Conservation (phyloP, 2,888 invertebrate genomes). For the Protodeltote pygarga region DNA sequence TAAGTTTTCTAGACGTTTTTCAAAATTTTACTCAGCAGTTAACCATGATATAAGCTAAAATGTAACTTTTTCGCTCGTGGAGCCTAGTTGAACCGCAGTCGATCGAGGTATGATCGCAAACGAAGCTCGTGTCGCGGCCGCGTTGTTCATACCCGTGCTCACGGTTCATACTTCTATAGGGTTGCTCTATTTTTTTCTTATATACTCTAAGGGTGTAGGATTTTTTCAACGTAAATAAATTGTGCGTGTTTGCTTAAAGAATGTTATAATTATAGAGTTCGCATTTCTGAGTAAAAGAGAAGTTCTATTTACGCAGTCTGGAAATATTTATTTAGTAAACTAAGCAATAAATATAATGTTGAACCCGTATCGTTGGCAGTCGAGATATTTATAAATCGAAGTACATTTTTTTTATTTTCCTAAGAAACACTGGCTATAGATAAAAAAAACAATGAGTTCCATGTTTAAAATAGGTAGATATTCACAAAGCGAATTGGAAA, state of each 20-base stretch:
- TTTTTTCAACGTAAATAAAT: constrained; percentile 12
- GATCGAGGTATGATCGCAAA: too few relatives aligned
- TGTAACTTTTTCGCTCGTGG: too few relatives aligned
- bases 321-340: constrained; percentile 16
- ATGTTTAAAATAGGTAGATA: constrained; percentile 33
- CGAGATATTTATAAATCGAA: constrained; percentile 14
- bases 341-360: constrained; percentile 12
- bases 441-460: constrained; percentile 17
- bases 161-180: too few relatives aligned
- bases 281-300: constrained; percentile 25
- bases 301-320: constrained; percentile 28
- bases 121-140: too few relatives aligned
- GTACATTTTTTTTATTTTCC: constrained; percentile 12
- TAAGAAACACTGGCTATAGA: neutral
- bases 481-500: constrained; percentile 56
- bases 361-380: constrained; percentile 11
- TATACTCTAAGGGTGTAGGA: neutral
- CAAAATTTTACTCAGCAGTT: too few relatives aligned
- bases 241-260: constrained; percentile 34
- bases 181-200: too few relatives aligned
- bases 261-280: constrained; percentile 38
- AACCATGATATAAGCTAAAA: too few relatives aligned
- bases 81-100: too few relatives aligned
- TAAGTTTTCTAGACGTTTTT: too few relatives aligned
- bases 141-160: too few relatives aligned